Base-by-base conservation (phyloP, 2,888 invertebrate genomes). In the Kuschelorhynchus macadamiae region DNA sequence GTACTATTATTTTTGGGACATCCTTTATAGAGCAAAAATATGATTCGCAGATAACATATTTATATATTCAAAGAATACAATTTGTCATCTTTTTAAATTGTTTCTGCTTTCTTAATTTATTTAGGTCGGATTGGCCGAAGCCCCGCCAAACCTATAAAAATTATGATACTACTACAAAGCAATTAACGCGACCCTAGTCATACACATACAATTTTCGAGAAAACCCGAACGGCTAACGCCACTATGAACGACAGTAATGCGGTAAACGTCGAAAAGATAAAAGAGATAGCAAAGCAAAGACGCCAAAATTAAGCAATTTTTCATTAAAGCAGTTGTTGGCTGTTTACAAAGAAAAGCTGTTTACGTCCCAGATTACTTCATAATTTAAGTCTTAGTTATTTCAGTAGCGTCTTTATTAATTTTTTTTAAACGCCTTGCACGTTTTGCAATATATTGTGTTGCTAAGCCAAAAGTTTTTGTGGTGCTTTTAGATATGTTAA, bases 231-330 rank as follows among this genome's bases (percentile, higher is more conserved):
- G n/a, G 39, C 39, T 9, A n/a, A n/a, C 8, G 39, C 39, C 39
- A 9, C 39, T 4, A 12, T 9, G n/a, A 39, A 39, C 11, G 39
- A 39, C 30, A 30, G 30, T 4, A 42, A 56, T 44, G 17, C 56
- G 42, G 56, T 18, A 50, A 56, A 56, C 42, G 14, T 16, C 11
- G 25, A 44, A 44, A 25, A 42, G 44, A 56, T 56, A n/a, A 57
- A 57, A 47, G 47, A 7, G 39, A 47, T 25, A 18, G 47, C 25
- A 16, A 11, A 50, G 39, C 39, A 50, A 60, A 60, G 60, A 49
- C 36, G 39, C 39, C 25, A 21, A 41, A 60, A 60, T 60, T 60
- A 41, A 21, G 49, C 49, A 39, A 47, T 59, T 59, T 59, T 47
- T 47, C 47, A 59, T 59, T 39, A 25, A 49, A 60, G 21, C 39